Evolutionary conservation across 2,888 invertebrate genomes (phyloP).

Genomic region (Ditula angustiorana): DNA sequence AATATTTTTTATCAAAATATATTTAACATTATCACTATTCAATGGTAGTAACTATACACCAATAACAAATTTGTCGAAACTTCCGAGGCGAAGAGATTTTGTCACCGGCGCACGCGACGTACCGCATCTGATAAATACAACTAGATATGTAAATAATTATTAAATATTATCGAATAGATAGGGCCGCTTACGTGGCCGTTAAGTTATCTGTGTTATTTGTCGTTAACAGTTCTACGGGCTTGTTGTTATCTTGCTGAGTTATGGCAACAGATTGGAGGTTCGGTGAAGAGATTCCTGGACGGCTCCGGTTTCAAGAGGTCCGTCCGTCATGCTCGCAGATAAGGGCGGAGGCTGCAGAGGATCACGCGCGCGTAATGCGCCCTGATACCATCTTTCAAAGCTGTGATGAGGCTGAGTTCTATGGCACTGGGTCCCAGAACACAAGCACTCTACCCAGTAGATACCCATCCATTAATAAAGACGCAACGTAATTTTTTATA

Average conservation of each 20-base stretch:
- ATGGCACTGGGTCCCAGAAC: background rate
- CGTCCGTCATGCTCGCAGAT: slow-evolving; percentile 53
- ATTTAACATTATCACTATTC: slow-evolving; percentile 30
- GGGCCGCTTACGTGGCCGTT: slow-evolving; percentile 80
- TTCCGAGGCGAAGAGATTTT: slow-evolving; percentile 60
- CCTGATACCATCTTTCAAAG: slow-evolving; percentile 29
- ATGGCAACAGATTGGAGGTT: slow-evolving; percentile 61
- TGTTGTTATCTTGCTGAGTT: slow-evolving; percentile 79
- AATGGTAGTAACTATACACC: slow-evolving; percentile 53
- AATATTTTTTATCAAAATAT: slow-evolving; percentile 18
- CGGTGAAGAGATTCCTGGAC: slow-evolving; percentile 57
- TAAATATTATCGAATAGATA: slow-evolving; percentile 82
- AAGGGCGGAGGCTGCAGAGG: slow-evolving; percentile 31
- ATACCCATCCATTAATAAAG: too few species aligned
- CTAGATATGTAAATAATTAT: slow-evolving; percentile 78
- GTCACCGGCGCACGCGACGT: slow-evolving; percentile 67
- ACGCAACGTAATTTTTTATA: too few species aligned
- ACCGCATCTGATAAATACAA: slow-evolving; percentile 75
- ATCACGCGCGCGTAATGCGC: slow-evolving; percentile 49
- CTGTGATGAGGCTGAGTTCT: background rate
- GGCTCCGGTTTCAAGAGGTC: slow-evolving; percentile 70
- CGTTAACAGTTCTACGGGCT: slow-evolving; percentile 76
- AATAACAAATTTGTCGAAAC: slow-evolving; percentile 64
- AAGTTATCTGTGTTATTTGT: slow-evolving; percentile 82
- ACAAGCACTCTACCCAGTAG: background rate